These are phyloP conservation scores for Semaprochilodus insignis DNA, from an alignment of 2,797 vertebrate species.

Conservation along the genomic window DNA sequence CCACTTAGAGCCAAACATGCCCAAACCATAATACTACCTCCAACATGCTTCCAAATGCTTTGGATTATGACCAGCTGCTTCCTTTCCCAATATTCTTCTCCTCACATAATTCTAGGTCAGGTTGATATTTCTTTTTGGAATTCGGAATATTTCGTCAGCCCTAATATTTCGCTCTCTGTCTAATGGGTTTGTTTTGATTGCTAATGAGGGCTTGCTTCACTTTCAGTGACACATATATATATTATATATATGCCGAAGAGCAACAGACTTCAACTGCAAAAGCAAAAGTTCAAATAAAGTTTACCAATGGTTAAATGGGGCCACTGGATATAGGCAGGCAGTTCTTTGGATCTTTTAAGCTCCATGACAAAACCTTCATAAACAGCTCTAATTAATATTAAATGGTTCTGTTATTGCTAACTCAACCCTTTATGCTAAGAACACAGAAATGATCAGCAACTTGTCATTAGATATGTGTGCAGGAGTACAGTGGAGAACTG, in stretches of 20 bases:
- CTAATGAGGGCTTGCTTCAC: not conserved
- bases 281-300: not conserved
- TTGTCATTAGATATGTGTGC: not conserved
- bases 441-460: not conserved
- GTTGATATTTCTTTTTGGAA: not conserved
- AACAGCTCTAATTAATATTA: not conserved
- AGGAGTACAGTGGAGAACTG: not conserved
- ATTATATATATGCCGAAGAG: not conserved
- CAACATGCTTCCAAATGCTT: no score
- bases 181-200: conserved; percentile 29
- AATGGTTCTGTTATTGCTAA: not conserved
- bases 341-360: no score
- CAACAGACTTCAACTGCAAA: not conserved
- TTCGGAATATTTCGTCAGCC: not conserved
- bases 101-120: not conserved
- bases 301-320: no score
- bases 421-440: not conserved
- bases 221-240: not conserved
- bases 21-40: no score
- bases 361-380: not conserved
- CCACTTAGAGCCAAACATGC: no score
- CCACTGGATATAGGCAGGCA: not conserved
- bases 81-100: not conserved
- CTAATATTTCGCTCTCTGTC: conserved; percentile 12
- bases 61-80: not conserved